Base-by-base conservation (phyloP, 2,888 invertebrate genomes). In the Harmothoe impar region DNA sequence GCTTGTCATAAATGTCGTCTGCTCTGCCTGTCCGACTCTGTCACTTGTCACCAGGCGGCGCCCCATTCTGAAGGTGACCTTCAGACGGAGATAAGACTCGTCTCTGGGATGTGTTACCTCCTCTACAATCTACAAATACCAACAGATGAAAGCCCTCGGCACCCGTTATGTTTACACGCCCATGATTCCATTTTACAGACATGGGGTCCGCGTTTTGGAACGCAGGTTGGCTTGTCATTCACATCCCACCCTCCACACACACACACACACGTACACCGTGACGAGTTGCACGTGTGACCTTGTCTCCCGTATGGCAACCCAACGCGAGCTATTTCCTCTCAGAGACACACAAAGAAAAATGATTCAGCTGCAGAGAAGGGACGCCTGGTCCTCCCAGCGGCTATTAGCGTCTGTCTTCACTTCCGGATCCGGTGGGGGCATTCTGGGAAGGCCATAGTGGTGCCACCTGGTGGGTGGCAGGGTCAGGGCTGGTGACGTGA, bases 171-270 rank as follows among this genome's bases (percentile, higher is more conserved):
- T 68, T 68, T 68, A 68, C 68, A 68, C 68, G 12, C 12, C 68
- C 68, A 68, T 15, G 68, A 12, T 7, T n/a, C 54, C 54, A 52
- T 15, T 68, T n/a, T 68, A 12, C 68, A 7, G 12, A 68, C 54
- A 52, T 10, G 17, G 72, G 62, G 20, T n/a, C 62, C 62, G 1
- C 43, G 43, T 43, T 43, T 43, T 43, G 23, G 62, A 62, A 62
- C 62, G 62, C 62, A 62, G 62, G 62, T 62, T 62, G 62, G 5
- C 62, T n/a, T 62, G 62, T n/a, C 62, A 20, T n/a, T 62, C 62
- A 62, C n/a, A 5, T 20, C 62, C 62, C 10, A 54, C 54, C 62
- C 62, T 7, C 23, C 1, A 3, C 62, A 62, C 62, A 3, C 5
- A 1, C 62, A 20, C 62, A 20, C 62, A 62, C 62, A n/a, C 62